phyloP scores from a whole-genome alignment of 2,113 vertebrate genomes.

The Platysteira castanea region DNA sequence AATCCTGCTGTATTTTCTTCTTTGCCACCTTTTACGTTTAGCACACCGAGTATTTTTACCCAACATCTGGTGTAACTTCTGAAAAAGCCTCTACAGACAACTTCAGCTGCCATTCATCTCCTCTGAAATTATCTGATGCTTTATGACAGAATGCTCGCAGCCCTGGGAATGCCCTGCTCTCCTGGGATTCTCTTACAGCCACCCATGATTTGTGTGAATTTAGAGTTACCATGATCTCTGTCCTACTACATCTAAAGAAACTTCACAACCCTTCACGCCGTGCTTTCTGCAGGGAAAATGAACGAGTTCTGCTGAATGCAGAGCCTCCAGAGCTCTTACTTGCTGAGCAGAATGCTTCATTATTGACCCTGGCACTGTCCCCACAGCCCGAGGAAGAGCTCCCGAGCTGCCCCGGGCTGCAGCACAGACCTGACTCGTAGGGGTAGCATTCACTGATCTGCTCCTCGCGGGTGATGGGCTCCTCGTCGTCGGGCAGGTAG shows the following conservation, averaged over 20 bases:
- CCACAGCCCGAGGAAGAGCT: neutral
- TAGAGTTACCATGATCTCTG: neutral
- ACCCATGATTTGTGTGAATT: neutral
- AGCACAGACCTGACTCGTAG: slow-evolving; percentile 72
- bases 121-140: neutral
- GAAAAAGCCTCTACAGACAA: neutral
- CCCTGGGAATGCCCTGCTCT: neutral
- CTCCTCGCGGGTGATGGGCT: slow-evolving; percentile 84
- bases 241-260: neutral
- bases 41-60: neutral
- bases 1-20: neutral
- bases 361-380: rapidly evolving
- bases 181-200: neutral
- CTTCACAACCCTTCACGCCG: neutral
- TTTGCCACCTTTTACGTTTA: neutral
- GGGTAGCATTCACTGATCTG: slow-evolving; percentile 78
- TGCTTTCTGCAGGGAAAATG: neutral
- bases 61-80: neutral
- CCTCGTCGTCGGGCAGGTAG: slow-evolving; percentile 96
- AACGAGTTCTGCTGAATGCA: neutral
- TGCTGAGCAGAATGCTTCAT: neutral
- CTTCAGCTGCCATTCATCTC: neutral
- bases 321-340: neutral
- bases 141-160: neutral
- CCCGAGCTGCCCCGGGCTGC: neutral